Percentiles rank a stretch among this genome's conserved stretches.
These are phyloP conservation scores for Drosophila sordidula DNA, from an alignment of 2,888 invertebrate genomes.

Conservation along the genomic window DNA sequence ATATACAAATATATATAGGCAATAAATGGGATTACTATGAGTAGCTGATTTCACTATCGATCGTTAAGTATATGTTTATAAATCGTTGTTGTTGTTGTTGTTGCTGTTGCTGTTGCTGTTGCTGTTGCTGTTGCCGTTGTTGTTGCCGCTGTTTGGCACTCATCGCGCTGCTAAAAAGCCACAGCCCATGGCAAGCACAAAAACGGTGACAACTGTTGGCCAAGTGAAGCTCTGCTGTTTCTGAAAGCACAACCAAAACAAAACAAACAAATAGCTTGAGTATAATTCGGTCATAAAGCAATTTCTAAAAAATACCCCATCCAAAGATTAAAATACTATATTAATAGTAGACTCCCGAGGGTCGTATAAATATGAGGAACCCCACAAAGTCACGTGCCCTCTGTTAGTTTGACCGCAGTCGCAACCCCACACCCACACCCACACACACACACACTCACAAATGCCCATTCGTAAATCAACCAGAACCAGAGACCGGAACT, in stretches of 20 bases:
- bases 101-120: constrained; percentile 11
- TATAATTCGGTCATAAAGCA: background rate
- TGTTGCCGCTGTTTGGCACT: constrained; percentile 51
- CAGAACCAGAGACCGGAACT: constrained; percentile 31
- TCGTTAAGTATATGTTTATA: constrained; percentile 43
- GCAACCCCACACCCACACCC: background rate
- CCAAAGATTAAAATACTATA: background rate
- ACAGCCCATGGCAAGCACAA: constrained; percentile 85
- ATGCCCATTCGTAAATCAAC: constrained; percentile 45
- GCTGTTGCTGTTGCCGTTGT: too few species aligned
- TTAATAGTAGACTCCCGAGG: constrained; percentile 34
- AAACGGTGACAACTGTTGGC: constrained; percentile 85
- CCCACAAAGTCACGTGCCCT: constrained; percentile 46
- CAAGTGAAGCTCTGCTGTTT: constrained; percentile 84
- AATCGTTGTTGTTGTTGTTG: constrained; percentile 14
- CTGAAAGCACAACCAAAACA: constrained; percentile 62
- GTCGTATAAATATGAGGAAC: constrained; percentile 40
- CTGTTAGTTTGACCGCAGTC: constrained; percentile 9
- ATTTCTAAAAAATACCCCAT: too few species aligned
- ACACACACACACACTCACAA: background rate
- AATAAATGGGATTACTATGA: constrained; percentile 32
- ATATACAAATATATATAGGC: constrained; percentile 4
- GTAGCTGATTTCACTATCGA: constrained; percentile 63
- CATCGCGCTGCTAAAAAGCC: constrained; percentile 85
- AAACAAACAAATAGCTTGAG: background rate